Conservation (phyloP, 1,140 invertebrate genomes). For the Meloidogyne hapla region DNA sequence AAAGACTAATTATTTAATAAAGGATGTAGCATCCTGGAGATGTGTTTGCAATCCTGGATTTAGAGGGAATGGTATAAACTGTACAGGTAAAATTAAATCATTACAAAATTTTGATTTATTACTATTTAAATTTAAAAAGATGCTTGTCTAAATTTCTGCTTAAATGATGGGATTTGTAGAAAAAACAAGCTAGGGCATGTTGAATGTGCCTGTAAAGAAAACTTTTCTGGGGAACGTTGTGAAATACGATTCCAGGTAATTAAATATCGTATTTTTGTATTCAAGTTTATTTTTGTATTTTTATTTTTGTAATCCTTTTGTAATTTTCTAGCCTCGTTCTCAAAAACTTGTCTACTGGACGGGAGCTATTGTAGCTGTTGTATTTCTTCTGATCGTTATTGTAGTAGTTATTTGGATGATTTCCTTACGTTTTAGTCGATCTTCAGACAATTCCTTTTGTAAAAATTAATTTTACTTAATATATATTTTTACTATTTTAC, state of each 20-base stretch:
- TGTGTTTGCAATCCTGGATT: conserved; percentile 91
- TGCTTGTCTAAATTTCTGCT: conserved; percentile 81
- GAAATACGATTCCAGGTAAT: conserved; percentile 56
- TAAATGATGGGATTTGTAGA: conserved; percentile 85
- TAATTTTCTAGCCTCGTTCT: conserved; percentile 36
- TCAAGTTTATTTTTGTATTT: neutral
- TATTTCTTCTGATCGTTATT: conserved; percentile 53
- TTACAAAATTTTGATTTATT: conserved; percentile 68
- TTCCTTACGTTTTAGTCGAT: conserved; percentile 44
- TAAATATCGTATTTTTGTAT: neutral
- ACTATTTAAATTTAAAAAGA: conserved; percentile 68
- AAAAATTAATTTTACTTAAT: conserved; percentile 28
- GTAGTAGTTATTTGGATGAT: conserved; percentile 60
- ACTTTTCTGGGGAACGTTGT: conserved; percentile 60
- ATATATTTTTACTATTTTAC: neutral
- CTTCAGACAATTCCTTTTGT: conserved; percentile 26
- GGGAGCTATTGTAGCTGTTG: conserved; percentile 37
- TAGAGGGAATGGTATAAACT: conserved; percentile 72
- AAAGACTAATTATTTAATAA: no score
- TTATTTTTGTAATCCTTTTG: no score
- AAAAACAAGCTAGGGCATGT: conserved; percentile 71
- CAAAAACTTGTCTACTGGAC: conserved; percentile 40
- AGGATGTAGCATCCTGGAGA: conserved; percentile 77
- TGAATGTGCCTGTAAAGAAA: conserved; percentile 61
- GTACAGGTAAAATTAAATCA: conserved; percentile 73